phyloP scores from a whole-genome alignment of 1,140 invertebrate genomes.

The Ooceraea biroi region DNA sequence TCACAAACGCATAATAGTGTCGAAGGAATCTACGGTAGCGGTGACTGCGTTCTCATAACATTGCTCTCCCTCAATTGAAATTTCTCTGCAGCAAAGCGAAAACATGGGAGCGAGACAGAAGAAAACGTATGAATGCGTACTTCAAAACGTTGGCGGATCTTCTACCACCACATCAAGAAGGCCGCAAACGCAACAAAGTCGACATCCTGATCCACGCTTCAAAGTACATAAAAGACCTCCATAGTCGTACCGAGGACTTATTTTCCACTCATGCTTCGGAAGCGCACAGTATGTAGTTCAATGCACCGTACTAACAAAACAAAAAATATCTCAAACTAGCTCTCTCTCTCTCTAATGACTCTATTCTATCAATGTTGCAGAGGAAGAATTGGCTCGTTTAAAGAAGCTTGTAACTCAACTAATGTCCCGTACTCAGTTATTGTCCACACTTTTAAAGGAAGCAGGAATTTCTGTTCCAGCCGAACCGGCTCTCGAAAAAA shows the following conservation, averaged over 20 bases:
- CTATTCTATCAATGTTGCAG: slow-evolving; percentile 71
- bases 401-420: slow-evolving; percentile 83
- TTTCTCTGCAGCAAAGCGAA: slow-evolving; percentile 83
- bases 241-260: slow-evolving; percentile 83
- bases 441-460: slow-evolving; percentile 82
- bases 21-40: neutral
- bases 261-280: slow-evolving; percentile 81
- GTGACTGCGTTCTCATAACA: neutral
- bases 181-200: slow-evolving; percentile 85
- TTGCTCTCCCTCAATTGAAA: neutral
- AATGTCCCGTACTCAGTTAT: slow-evolving; percentile 82
- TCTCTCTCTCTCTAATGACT: too few relatives aligned
- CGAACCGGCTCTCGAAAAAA: slow-evolving; percentile 85
- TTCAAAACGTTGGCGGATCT: slow-evolving; percentile 85
- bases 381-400: slow-evolving; percentile 83
- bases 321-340: neutral
- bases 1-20: neutral
- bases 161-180: slow-evolving; percentile 86
- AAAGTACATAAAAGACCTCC: slow-evolving; percentile 86
- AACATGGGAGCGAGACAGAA: slow-evolving; percentile 87
- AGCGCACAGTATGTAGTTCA: slow-evolving; percentile 80
- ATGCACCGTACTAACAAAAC: neutral
- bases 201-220: slow-evolving; percentile 85
- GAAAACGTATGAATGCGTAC: slow-evolving; percentile 86
- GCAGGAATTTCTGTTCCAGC: slow-evolving; percentile 85